A percentile compares a stretch with the other conserved stretches of the same genome.
These are phyloP conservation scores for Metaphire vulgaris DNA, from an alignment of 1,140 invertebrate genomes.

Conservation along the genomic window DNA sequence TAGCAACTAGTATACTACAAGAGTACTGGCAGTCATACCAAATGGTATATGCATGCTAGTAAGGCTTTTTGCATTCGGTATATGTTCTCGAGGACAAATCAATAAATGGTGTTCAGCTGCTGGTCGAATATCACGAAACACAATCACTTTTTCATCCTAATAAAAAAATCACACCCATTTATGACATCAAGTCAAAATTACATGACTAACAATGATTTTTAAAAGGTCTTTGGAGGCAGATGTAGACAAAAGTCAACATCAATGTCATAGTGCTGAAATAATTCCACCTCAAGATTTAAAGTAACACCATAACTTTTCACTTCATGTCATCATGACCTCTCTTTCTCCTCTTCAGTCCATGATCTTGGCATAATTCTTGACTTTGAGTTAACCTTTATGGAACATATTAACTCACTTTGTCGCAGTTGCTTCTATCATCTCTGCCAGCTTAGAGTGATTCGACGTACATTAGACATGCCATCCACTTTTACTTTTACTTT, in stretches of 20 bases:
- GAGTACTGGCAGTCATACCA: too few relatives aligned
- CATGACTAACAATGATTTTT: not conserved
- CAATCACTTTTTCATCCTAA: constrained; percentile 67
- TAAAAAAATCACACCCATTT: not conserved
- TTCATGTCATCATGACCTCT: not conserved
- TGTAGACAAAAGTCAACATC: not conserved
- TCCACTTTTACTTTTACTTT: too few relatives aligned
- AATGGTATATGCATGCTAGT: constrained; percentile 59
- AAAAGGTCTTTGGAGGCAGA: not conserved
- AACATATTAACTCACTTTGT: too few relatives aligned
- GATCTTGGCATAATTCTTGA: too few relatives aligned
- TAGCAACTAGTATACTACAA: too few relatives aligned
- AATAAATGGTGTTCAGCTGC: constrained; percentile 70
- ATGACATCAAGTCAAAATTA: not conserved
- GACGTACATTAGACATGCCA: too few relatives aligned
- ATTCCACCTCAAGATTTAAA: not conserved
- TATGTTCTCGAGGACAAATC: constrained; percentile 68
- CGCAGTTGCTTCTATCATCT: too few relatives aligned
- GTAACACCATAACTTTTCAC: not conserved
- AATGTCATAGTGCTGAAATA: not conserved
- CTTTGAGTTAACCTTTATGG: too few relatives aligned
- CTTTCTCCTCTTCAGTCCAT: not conserved
- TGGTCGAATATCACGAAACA: constrained; percentile 76
- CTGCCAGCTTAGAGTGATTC: too few relatives aligned
- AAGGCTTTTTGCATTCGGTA: constrained; percentile 64